Base-by-base conservation (phyloP, 2,113 vertebrate genomes). In the Cichladusa arquata region DNA sequence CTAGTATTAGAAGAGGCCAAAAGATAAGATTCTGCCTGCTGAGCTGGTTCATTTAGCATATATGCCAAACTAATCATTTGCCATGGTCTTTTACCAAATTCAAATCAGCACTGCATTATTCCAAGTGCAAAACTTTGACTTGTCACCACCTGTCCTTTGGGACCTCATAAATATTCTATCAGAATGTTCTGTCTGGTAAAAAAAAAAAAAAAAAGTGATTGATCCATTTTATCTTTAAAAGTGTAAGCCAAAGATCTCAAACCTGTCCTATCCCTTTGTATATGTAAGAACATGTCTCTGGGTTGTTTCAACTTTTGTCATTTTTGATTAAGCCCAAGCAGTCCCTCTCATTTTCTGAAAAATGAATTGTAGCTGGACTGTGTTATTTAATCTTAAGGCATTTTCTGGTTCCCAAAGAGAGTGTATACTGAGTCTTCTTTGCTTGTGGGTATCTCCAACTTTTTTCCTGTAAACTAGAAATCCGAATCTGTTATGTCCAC, bases 201-300 rank as follows among this genome's bases (percentile, higher is more conserved):
- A 80, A 80, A 82, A 0, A 5, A 61, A 80, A 80, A 82, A 60
- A 64, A 64, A 12, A 11, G 31, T 51, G 33, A 70, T n/a, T 61
- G 42, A 45, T 87, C 44, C 66, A 20, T 91, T 78, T 36, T 87
- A 60, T 92, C 45, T 79, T 94, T 64, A 78, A 82, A 92, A 98
- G 96, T 36, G 90, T 97, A 95, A 98, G 97, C 73, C 50, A 65
- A 65, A 98, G 95, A 83, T 93, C 93, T 64, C 86, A 83, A 97
- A 98, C 96, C 69, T 97, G 96, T 89, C 98, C 98, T 29, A 97
- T 97, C 18, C 97, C 97, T 83, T 92, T 97, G 12, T 98, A 97
- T 89, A 98, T 61, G 86, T 98, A 97, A 98, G 97, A 97, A 65
- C 47, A 61, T n/a, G n/a, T 87, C 72, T 74, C 29, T 70, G 14